Evolutionary conservation across 2,113 vertebrate genomes (phyloP).

Genomic region (Dipodomys merriami): DNA sequence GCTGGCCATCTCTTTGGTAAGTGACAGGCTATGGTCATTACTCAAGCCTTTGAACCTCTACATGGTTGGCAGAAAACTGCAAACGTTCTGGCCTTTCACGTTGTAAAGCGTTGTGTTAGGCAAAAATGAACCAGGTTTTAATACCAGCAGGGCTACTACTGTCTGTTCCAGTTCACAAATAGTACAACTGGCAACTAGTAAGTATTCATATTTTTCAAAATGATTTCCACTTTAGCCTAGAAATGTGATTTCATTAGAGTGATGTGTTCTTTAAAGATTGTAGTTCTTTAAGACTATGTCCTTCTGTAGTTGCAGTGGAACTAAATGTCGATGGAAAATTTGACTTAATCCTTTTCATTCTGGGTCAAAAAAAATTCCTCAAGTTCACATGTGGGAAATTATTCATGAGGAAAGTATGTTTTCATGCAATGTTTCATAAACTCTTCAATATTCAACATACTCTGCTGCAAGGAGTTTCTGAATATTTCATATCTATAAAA

Average conservation of each 20-base stretch:
- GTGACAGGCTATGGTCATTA: background rate
- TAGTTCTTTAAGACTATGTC: constrained; percentile 43
- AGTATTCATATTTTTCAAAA: constrained; percentile 27
- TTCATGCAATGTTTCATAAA: constrained; percentile 57
- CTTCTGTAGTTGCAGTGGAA: constrained; percentile 22
- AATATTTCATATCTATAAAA: constrained; percentile 63
- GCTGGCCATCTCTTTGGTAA: background rate
- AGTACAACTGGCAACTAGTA: background rate
- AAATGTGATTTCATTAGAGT: constrained; percentile 43
- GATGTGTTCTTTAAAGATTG: constrained; percentile 28
- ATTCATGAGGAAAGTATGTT: constrained; percentile 55
- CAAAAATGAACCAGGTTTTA: background rate
- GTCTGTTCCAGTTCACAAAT: background rate
- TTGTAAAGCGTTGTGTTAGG: background rate
- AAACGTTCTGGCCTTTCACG: background rate
- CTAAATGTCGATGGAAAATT: constrained; percentile 50
- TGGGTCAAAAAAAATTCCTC: background rate
- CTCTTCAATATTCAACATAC: constrained; percentile 63
- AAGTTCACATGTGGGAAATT: background rate
- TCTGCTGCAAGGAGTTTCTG: background rate
- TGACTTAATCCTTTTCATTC: constrained; percentile 14
- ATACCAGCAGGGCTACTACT: background rate
- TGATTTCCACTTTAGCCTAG: constrained; percentile 28
- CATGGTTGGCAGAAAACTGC: background rate
- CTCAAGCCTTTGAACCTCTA: background rate